These are phyloP conservation scores for Notothenia coriiceps DNA, from an alignment of 2,113 vertebrate genomes.

Conservation along the genomic window DNA sequence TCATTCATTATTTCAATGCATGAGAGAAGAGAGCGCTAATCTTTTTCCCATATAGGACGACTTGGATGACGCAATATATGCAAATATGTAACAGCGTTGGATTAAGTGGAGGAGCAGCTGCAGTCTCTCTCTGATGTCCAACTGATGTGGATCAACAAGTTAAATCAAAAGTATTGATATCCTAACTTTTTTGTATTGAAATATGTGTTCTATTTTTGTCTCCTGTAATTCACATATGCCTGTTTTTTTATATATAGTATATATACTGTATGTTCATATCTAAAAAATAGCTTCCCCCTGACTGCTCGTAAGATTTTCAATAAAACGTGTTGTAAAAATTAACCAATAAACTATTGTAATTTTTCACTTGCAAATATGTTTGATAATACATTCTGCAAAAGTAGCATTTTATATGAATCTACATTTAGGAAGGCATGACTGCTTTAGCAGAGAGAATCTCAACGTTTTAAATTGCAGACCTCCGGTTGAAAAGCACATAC, in stretches of 20 bases:
- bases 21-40: not conserved
- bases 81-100: slow-evolving; percentile 44
- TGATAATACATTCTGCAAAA: not conserved
- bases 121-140: not conserved
- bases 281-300: not conserved
- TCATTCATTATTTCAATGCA: not conserved
- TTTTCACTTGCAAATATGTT: not conserved
- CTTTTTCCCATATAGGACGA: slow-evolving; percentile 35
- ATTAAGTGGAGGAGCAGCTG: not conserved
- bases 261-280: not conserved
- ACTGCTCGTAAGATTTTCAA: not conserved
- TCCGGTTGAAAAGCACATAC: not conserved
- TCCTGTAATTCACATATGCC: not conserved
- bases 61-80: slow-evolving; percentile 57
- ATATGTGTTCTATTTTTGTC: not conserved
- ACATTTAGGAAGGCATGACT: not conserved
- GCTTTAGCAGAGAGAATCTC: not conserved
- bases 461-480: not conserved
- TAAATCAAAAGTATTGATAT: not conserved
- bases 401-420: not conserved
- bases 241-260: not conserved
- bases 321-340: not conserved
- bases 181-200: not conserved
- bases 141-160: slow-evolving; percentile 4
- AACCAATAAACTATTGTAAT: not conserved